Evolutionary conservation across 2,888 invertebrate genomes (phyloP), one percentile per base, ranked within the genome.

Genomic region (Noctua comes): DNA sequence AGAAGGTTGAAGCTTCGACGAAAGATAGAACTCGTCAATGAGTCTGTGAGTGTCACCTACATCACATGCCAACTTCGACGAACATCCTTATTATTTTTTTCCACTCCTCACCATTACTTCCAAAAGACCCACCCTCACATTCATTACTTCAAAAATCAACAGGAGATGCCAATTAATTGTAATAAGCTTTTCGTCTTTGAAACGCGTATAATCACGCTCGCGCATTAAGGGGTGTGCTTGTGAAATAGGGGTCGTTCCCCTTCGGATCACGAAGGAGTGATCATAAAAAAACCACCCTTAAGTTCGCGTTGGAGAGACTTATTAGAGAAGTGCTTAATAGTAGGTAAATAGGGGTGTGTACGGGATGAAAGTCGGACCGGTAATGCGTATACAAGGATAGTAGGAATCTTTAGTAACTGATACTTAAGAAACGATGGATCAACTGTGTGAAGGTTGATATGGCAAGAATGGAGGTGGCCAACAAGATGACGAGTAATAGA

Each of bases 261-360:
- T 68, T 68, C 64, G 79, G 80, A 84, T 87, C 89, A 88, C 84
- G 76, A 76, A 80, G 85, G 78, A 88, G 83, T 85, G 86, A 87
- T 89, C 87, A 81, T 88, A 90, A 88, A 89, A 90, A 89, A 88
- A 84, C 81, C 86, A 86, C 85, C 86, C 88, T 86, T 87, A 88
- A 86, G 82, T 86, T 86, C 84, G 80, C 76, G 84, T 87, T 82
- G 81, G 78, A 87, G 76, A 86, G 88, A 88, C 89, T 90, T 91
- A 89, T 90, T 86, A 88, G 78, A 79, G 85, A 86, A 89, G 82
- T 87, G 88, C 88, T 89, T 86, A 84, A 89, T 88, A 87, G 88
- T 87, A 87, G 82, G 90, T 87, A 89, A 89, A 88, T 86, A 87
- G 71, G 73, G 18, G 11, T 65, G 16, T 46, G 78, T 73, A 89